Evolutionary conservation across 2,797 vertebrate genomes (phyloP), one percentile per base, ranked within the genome.

Genomic region (Danio albolineatus): DNA sequence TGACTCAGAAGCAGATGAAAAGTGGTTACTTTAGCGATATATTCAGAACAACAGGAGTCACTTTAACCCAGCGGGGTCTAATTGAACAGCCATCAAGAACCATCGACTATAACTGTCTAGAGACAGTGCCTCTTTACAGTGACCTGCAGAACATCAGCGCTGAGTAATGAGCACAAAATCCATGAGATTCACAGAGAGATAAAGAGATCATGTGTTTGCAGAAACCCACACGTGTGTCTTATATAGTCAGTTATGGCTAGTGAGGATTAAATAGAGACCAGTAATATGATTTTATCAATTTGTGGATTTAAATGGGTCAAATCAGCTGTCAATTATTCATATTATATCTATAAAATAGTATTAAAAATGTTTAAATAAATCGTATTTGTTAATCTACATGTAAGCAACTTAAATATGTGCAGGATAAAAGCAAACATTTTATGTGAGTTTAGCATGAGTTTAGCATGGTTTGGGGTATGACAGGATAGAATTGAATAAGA

Each of bases 141-240:
- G 61, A 74, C 72, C 83, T 39, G 81, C 81, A 10, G 82, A 79
- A 88, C 87, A 88, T 88, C 88, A 92, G 80, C 90, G 85, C 85
- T 41, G 85, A 90, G 86, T 88, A 90, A 91, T 89, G 82, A 90
- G 87, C 79, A 87, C 85, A 85, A 86, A 90, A 92, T 89, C 88
- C 85, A 81, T 85, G 73, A 74, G 86, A 84, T 82, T 48, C 49
- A 81, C 83, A 75, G 21, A 81, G 41, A 82, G 57, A 70, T 41
- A 79, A 64, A 77, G 71, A 60, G 54, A 75, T 9, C 53, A 60
- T 46, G 38, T 54, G 36, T 39, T 53, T 46, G 36, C 14, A 65
- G 49, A 53, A 62, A 41, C 17, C 12, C 39, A 74, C 9, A 51
- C 5, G 4, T 8, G 54, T 82, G 78, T 65, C 60, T 51, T 41